Evolutionary conservation across 2,888 invertebrate genomes (phyloP).

Genomic region (Elmis aenea): DNA sequence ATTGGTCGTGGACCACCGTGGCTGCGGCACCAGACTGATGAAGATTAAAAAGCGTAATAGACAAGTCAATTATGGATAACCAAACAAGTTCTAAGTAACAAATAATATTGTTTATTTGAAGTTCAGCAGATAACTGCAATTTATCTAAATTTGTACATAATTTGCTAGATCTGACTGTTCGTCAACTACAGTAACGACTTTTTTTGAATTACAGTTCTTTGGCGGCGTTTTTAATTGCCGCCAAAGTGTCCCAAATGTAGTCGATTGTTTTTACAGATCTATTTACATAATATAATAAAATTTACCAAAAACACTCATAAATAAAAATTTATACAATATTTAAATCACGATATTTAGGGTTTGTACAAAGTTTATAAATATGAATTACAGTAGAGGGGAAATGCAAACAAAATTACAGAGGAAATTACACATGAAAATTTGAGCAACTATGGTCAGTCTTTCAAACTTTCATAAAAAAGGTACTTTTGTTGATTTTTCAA

Average conservation of each 20-base stretch:
- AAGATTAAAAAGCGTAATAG: conserved; percentile 34
- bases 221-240: too few relatives aligned
- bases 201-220: too few relatives aligned
- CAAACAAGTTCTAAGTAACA: conserved; percentile 23
- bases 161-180: neutral
- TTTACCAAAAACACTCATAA: conserved; percentile 14
- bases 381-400: too few relatives aligned
- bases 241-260: neutral
- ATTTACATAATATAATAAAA: conserved; percentile 4
- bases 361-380: too few relatives aligned
- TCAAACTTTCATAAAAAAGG: too few relatives aligned
- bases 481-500: too few relatives aligned
- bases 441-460: too few relatives aligned
- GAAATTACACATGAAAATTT: too few relatives aligned
- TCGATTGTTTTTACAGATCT: neutral
- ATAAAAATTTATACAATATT: conserved; percentile 13
- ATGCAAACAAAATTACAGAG: too few relatives aligned
- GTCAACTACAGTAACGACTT: neutral
- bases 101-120: conserved; percentile 24
- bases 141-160: conserved; percentile 15
- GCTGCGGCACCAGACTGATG: conserved; percentile 26
- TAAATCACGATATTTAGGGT: conserved; percentile 17
- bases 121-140: conserved; percentile 12
- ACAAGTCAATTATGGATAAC: conserved; percentile 18
- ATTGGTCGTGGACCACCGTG: conserved; percentile 41